phyloP scores from a whole-genome alignment of 2,888 invertebrate genomes.

The Cremastinae sp. region DNA sequence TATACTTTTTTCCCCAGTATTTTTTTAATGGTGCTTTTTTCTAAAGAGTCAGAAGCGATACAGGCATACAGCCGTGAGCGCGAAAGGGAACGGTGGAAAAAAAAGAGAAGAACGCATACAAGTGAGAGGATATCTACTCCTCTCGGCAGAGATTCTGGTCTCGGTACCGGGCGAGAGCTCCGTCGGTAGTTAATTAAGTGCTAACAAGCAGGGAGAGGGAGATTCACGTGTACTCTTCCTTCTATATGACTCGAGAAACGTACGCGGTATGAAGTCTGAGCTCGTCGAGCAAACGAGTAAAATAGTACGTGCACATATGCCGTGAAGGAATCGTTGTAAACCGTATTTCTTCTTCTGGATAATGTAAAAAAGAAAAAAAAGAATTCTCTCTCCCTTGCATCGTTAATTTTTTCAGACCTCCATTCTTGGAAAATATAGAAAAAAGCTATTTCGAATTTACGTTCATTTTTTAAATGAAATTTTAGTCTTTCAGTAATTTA shows the following conservation, averaged over 20 bases:
- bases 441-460: no score
- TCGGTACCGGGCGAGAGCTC: constrained; percentile 54
- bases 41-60: constrained; percentile 40
- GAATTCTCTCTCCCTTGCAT: background rate
- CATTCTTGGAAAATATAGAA: no score
- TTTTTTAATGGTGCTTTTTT: constrained; percentile 31
- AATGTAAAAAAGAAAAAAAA: background rate
- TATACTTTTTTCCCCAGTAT: constrained; percentile 28
- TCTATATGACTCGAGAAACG: constrained; percentile 27
- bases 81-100: constrained; percentile 38
- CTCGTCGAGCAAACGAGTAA: constrained; percentile 35
- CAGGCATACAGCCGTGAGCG: constrained; percentile 27
- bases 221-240: constrained; percentile 67
- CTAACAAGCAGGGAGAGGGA: constrained; percentile 76
- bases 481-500: no score
- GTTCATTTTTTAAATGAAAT: no score
- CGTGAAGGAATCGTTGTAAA: background rate
- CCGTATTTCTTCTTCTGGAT: background rate
- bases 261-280: constrained; percentile 7
- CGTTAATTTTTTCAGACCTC: no score
- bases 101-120: constrained; percentile 30
- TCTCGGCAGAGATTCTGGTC: constrained; percentile 66
- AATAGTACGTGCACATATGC: constrained; percentile 26
- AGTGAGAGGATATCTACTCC: constrained; percentile 65
- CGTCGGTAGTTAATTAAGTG: constrained; percentile 77